phyloP scores from a whole-genome alignment of 2,888 invertebrate species.

The Spialia ferax region DNA sequence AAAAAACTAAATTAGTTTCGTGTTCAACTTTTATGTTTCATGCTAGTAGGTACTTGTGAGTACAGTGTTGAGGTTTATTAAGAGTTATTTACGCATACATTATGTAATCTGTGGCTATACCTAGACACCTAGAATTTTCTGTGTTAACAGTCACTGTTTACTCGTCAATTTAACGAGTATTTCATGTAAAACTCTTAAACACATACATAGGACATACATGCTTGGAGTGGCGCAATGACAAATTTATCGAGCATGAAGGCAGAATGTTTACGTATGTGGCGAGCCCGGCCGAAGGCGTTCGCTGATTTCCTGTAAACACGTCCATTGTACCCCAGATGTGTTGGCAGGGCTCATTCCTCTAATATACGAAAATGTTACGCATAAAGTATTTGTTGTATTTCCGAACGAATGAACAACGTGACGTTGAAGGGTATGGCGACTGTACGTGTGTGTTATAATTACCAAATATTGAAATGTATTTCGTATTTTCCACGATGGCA shows the following conservation, averaged over 20 bases:
- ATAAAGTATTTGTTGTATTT: conserved; percentile 63
- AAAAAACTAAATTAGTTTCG: conserved; percentile 20
- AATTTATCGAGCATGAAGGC: conserved; percentile 55
- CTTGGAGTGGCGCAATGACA: conserved; percentile 46
- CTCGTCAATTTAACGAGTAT: not conserved
- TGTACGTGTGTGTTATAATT: conserved; percentile 22
- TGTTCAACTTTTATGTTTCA: not conserved
- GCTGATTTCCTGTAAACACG: conserved; percentile 76
- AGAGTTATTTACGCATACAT: too few relatives aligned
- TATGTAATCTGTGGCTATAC: too few relatives aligned
- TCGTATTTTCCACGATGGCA: too few relatives aligned
- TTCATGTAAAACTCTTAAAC: not conserved
- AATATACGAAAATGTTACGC: conserved; percentile 56
- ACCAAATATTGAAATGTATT: not conserved
- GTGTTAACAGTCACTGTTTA: too few relatives aligned
- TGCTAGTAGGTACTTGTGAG: not conserved
- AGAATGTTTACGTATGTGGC: conserved; percentile 56
- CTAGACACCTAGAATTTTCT: too few relatives aligned
- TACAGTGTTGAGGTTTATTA: too few relatives aligned
- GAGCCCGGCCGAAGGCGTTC: conserved; percentile 53
- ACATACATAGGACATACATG: conserved; percentile 17
- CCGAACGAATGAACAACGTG: conserved; percentile 45
- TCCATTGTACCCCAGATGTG: conserved; percentile 68
- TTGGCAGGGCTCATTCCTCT: conserved; percentile 61
- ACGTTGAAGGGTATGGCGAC: conserved; percentile 36